Evolutionary conservation across 1,140 invertebrate genomes (phyloP).

Genomic region (Phocides pigmalion): DNA sequence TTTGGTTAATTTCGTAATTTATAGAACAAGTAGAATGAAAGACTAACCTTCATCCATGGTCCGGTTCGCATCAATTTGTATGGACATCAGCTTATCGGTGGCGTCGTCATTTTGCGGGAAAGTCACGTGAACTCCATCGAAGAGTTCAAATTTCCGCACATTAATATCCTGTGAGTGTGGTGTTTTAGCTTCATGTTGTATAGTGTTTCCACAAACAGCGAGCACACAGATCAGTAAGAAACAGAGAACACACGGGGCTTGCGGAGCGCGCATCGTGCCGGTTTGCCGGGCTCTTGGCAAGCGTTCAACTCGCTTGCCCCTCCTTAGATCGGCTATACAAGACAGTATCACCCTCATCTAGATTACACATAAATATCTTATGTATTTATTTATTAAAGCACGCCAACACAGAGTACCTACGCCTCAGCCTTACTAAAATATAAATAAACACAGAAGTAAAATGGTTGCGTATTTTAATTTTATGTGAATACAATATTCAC

Average conservation of each 20-base stretch:
- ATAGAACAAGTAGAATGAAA: too few relatives aligned
- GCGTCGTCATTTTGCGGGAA: constrained; percentile 49
- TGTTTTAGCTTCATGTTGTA: background rate
- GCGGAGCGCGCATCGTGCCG: constrained; percentile 62
- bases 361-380: too few relatives aligned
- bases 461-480: too few relatives aligned
- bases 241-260: constrained; percentile 38
- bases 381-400: too few relatives aligned
- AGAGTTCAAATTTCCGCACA: constrained; percentile 51
- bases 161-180: constrained; percentile 13
- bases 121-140: constrained; percentile 58
- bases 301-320: constrained; percentile 47
- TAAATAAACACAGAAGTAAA: too few relatives aligned
- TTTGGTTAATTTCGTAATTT: too few relatives aligned
- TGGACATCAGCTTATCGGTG: constrained; percentile 54
- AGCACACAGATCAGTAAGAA: constrained; percentile 37
- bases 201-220: constrained; percentile 1
- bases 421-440: too few relatives aligned
- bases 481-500: too few relatives aligned
- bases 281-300: constrained; percentile 52
- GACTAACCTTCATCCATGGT: constrained; percentile 51
- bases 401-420: too few relatives aligned
- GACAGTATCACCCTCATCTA: constrained; percentile 16
- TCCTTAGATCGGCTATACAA: constrained; percentile 36
- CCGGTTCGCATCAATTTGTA: constrained; percentile 56